Evolutionary conservation across 2,888 invertebrate species (phyloP).

Genomic region (Quadriops clusia): DNA sequence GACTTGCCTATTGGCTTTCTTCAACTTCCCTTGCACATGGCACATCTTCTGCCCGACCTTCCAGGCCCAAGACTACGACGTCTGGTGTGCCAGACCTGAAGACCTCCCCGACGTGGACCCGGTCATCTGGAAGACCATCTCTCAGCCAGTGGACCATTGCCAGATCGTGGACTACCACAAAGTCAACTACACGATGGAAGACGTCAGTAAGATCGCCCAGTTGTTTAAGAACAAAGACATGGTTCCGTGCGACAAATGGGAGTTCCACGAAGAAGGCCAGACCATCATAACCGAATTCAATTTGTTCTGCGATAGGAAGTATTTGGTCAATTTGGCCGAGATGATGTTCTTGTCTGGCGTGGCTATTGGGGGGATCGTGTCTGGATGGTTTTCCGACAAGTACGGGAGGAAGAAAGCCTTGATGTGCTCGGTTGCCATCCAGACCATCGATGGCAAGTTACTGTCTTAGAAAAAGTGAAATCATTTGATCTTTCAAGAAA

Average conservation of each 20-base stretch:
- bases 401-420: slow-evolving; percentile 65
- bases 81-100: slow-evolving; percentile 57
- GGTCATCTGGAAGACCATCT: slow-evolving; percentile 53
- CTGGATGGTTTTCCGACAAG: slow-evolving; percentile 68
- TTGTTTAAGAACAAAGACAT: slow-evolving; percentile 17
- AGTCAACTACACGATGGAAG: slow-evolving; percentile 25
- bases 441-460: slow-evolving; percentile 49
- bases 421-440: slow-evolving; percentile 56
- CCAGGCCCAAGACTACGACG: slow-evolving; percentile 53
- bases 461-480: too few relatives aligned
- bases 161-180: slow-evolving; percentile 41
- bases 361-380: slow-evolving; percentile 65
- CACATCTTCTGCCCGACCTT: slow-evolving; percentile 69
- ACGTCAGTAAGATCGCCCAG: too few relatives aligned
- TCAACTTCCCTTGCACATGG: slow-evolving; percentile 71
- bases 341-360: slow-evolving; percentile 68
- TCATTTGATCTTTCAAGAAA: too few relatives aligned
- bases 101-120: slow-evolving; percentile 43
- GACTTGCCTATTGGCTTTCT: slow-evolving; percentile 61
- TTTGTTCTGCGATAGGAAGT: slow-evolving; percentile 60
- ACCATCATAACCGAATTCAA: slow-evolving; percentile 68
- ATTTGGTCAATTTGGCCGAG: slow-evolving; percentile 59
- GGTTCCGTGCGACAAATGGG: slow-evolving; percentile 29
- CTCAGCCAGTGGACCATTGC: slow-evolving; percentile 51
- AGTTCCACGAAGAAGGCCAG: slow-evolving; percentile 34